phyloP scores from a whole-genome alignment of 2,113 vertebrate species.

The Lampris incognitus region DNA sequence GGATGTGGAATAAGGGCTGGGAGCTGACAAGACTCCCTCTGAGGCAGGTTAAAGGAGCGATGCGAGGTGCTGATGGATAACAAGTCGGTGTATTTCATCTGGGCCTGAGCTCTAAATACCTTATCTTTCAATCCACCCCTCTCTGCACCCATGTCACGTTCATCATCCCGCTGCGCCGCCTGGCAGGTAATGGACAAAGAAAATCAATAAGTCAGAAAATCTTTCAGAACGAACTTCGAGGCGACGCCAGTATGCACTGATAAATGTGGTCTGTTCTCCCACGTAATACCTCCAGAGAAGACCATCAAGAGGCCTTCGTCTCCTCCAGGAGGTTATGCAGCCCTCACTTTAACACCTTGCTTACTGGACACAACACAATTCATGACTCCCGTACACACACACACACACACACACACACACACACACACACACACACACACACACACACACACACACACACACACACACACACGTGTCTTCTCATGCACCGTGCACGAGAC shows the following conservation, averaged over 20 bases:
- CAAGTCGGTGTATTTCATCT: slow-evolving; percentile 61
- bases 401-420: too few relatives aligned
- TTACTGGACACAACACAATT: not conserved
- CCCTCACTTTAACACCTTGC: slow-evolving; percentile 16
- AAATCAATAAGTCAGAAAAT: slow-evolving; percentile 73
- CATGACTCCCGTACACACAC: not conserved
- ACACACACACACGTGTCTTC: not conserved
- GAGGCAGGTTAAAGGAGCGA: slow-evolving; percentile 50
- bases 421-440: too few relatives aligned
- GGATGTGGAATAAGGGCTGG: too few relatives aligned
- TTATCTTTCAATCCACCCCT: slow-evolving; percentile 56
- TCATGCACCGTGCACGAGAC: not conserved
- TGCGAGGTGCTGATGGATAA: slow-evolving; percentile 59
- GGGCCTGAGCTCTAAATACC: slow-evolving; percentile 62
- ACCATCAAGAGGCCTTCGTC: slow-evolving; percentile 1
- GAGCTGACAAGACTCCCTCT: slow-evolving; percentile 34
- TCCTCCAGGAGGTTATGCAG: not conserved
- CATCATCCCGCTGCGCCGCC: slow-evolving; percentile 51
- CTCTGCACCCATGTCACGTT: slow-evolving; percentile 52
- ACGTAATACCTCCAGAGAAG: slow-evolving; percentile 16
- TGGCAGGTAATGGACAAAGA: slow-evolving; percentile 65
- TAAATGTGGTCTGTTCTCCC: slow-evolving; percentile 48
- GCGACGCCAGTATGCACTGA: slow-evolving; percentile 28
- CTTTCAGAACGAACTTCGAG: slow-evolving; percentile 31
- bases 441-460: too few relatives aligned